Base-by-base conservation (phyloP, 2,113 vertebrate genomes). In the Rutilus rutilus region DNA sequence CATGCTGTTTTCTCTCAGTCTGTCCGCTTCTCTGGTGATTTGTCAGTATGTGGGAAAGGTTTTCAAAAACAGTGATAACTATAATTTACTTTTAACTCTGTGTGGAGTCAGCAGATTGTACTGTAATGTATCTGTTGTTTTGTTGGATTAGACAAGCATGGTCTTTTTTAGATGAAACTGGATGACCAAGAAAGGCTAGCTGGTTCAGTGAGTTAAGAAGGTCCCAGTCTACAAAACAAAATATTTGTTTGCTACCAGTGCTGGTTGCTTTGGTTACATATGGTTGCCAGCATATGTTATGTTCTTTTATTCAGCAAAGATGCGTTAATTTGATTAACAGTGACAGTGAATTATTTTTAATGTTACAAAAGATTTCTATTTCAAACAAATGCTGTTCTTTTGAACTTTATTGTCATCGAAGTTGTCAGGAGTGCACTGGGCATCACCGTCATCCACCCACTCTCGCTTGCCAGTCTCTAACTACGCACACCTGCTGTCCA, bases 11-110 rank as follows among this genome's bases (percentile, higher is more conserved):
- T 50, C 5, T 80, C n/a, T 30, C n/a, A 1, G 9, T 82, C 42
- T 81, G 60, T 12, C 17, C 9, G 23, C 39, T 81, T 65, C 15
- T 82, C 5, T 82, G 79, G 42, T 52, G 8, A 82, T 67, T 50
- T 82, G 5, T 33, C 17, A 67, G n/a, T 27, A 64, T 45, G 27
- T 54, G 27, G 75, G 75, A 54, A 54, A 52, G 74, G 47, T 54
- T 30, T 77, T 77, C 74, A 77, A 17, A 77, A 54, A 52, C 74
- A 21, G 42, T 4, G 25, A 47, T 47, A 47, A 17, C 15, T 42
- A 73, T 75, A 25, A 77, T 27, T 77, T 17, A 77, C 71, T 74
- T 45, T 27, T 21, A 54, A 77, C 74, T 77, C 47, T 11, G 25
- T 19, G 15, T 33, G 75, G 25, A 54, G 50, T 54, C 71, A 47